Base-by-base conservation (phyloP, 2,888 invertebrate species). In the Troides helena region DNA sequence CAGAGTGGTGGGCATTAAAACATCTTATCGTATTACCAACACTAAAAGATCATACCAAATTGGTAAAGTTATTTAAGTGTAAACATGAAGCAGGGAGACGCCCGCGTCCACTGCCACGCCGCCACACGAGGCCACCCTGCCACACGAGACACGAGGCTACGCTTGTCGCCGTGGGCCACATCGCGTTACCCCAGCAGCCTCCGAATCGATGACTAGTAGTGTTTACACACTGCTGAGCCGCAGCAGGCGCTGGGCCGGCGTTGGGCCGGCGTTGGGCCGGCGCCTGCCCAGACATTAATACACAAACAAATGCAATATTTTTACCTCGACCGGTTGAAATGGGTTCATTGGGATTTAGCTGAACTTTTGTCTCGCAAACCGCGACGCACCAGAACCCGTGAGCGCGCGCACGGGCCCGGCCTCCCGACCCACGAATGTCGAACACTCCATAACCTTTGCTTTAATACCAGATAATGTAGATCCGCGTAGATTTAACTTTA, bases 341-440 rank as follows among this genome's bases (percentile, higher is more conserved):
- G 53, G 57, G 67, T 67, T 67, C 62, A 46, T 62, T 67, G 67
- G 23, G 18, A 67, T 67, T 62, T 56, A 18, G 18, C 5, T 62
- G 61, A 50, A 50, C 50, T 50, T 50, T 50, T 2, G 50, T 7
- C 4, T 50, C 18, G 50, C 50, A 39, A 36, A 56, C 62, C 30
- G 36, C 53, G 56, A 39, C 39, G 56, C 30, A 39, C 50, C 43
- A 21, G 43, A 21, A 62, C n/a, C 10, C 18, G 39, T n/a, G 12
- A 7, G n/a, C 1, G 7, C 4, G 30, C 30, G 30, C 4, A 30
- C 30, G 30, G 30, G 30, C 17, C 14, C 39, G 57, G 57, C 58
- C 62, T 68, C 57, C 46, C 65, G 18, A 43, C 8, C 21, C 25
- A n/a, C 8, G 30, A 14, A 60, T 36, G 5, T 43, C 57, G 58